Evolutionary conservation across 2,888 invertebrate species (phyloP).

Genomic region (Ectemnius continuus): DNA sequence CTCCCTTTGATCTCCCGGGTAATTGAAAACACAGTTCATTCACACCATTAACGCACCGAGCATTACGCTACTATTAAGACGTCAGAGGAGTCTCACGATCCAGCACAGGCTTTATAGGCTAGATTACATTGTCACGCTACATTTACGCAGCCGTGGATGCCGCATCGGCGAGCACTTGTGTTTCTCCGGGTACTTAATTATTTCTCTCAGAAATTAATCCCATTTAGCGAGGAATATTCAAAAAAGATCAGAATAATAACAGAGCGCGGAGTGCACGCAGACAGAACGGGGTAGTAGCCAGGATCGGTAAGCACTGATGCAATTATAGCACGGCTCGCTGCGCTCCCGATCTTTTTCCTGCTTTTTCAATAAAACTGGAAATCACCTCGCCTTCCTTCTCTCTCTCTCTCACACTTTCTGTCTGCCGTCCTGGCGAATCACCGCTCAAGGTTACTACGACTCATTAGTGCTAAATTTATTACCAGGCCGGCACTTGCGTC

Average conservation of each 20-base stretch:
- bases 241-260: constrained; percentile 56
- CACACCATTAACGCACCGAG: constrained; percentile 65
- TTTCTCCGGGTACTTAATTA: constrained; percentile 56
- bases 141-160: constrained; percentile 52
- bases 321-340: constrained; percentile 54
- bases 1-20: constrained; percentile 61
- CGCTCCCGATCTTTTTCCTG: constrained; percentile 45
- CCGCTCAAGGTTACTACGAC: constrained; percentile 52
- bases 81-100: constrained; percentile 65
- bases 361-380: constrained; percentile 52
- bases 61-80: constrained; percentile 66
- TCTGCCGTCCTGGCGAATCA: constrained; percentile 14
- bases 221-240: constrained; percentile 54
- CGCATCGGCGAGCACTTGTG: constrained; percentile 46
- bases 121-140: constrained; percentile 64
- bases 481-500: constrained; percentile 38
- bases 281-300: neutral
- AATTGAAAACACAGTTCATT: constrained; percentile 66
- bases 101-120: constrained; percentile 60
- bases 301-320: constrained; percentile 18
- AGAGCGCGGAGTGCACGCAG: constrained; percentile 18
- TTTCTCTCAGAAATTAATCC: constrained; percentile 57
- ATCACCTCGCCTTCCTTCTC: neutral
- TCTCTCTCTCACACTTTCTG: neutral
- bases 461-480: constrained; percentile 58